Percentiles rank a stretch among this genome's conserved stretches.
Evolutionary conservation across 2,113 vertebrate genomes (phyloP).

Genomic region (Phrynocephalus versicolor): DNA sequence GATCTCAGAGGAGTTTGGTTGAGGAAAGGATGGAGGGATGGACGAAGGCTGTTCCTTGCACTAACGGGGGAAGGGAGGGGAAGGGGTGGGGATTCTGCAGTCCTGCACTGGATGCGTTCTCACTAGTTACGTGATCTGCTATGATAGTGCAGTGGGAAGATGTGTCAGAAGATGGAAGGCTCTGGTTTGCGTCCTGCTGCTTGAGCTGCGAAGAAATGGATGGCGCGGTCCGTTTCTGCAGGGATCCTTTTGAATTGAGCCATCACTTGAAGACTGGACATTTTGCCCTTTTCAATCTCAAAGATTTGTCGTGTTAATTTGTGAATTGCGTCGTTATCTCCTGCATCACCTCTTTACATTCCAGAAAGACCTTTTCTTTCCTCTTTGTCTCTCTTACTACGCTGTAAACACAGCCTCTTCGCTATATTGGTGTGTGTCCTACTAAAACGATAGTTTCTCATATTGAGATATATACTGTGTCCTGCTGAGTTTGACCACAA

Average conservation of each 20-base stretch:
- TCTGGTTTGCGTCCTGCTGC: slow-evolving; percentile 58
- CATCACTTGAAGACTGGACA: slow-evolving; percentile 73
- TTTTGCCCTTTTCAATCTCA: slow-evolving; percentile 73
- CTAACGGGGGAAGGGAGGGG: slow-evolving; percentile 3
- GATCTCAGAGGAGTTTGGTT: slow-evolving; percentile 60
- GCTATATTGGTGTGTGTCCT: slow-evolving; percentile 69
- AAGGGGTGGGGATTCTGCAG: slow-evolving; percentile 43
- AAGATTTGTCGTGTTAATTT: slow-evolving; percentile 73
- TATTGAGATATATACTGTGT: slow-evolving; percentile 81
- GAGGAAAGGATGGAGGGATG: slow-evolving; percentile 49
- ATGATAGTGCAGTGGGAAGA: slow-evolving; percentile 67
- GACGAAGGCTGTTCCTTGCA: slow-evolving; percentile 40
- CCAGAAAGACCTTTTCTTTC: slow-evolving; percentile 75
- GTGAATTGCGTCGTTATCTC: slow-evolving; percentile 63
- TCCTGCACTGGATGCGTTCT: slow-evolving; percentile 71
- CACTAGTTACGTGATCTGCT: slow-evolving; percentile 57
- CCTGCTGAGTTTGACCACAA: slow-evolving; percentile 67
- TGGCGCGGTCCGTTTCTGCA: slow-evolving; percentile 67
- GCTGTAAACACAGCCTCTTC: slow-evolving; percentile 67
- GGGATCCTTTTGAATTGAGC: slow-evolving; percentile 77
- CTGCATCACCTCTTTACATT: slow-evolving; percentile 78
- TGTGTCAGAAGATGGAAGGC: slow-evolving; percentile 26
- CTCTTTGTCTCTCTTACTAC: slow-evolving; percentile 65
- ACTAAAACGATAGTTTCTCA: slow-evolving; percentile 80
- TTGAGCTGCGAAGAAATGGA: slow-evolving; percentile 56